phyloP scores from a whole-genome alignment of 2,888 invertebrate species.

The Pterobdella sp. region DNA sequence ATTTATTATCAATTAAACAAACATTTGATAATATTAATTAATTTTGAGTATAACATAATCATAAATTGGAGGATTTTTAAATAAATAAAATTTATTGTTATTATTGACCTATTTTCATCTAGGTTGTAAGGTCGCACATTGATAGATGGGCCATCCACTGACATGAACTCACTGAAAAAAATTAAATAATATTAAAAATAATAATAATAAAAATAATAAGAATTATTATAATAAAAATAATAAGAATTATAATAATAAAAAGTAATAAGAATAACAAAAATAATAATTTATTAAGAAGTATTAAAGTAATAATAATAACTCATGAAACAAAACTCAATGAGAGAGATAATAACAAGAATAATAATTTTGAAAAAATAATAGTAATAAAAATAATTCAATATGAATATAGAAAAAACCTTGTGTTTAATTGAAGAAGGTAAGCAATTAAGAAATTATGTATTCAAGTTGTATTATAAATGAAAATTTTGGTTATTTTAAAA shows the following conservation, averaged over 20 bases:
- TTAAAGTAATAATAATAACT: background rate
- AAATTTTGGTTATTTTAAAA: no score
- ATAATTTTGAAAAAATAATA: no score
- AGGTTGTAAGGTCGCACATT: background rate
- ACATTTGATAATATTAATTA: background rate
- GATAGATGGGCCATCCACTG: background rate
- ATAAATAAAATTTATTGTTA: background rate
- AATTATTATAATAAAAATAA: background rate
- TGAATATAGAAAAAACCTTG: no score
- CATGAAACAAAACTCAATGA: background rate
- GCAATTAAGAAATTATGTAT: no score
- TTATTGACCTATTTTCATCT: background rate
- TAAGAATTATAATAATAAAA: background rate
- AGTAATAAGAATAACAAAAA: background rate
- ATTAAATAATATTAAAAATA: background rate
- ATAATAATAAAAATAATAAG: background rate
- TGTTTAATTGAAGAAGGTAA: no score
- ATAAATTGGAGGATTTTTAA: background rate
- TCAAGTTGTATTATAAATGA: no score
- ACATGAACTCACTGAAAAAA: conserved; percentile 1
- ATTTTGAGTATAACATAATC: background rate
- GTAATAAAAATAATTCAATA: no score
- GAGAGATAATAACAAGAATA: no score
- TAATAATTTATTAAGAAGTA: background rate
- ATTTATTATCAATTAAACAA: no score